A percentile compares a stretch with the other conserved stretches of the same genome.
Conservation (phyloP, 1,140 invertebrate species). For the Aradophagus sp. region DNA sequence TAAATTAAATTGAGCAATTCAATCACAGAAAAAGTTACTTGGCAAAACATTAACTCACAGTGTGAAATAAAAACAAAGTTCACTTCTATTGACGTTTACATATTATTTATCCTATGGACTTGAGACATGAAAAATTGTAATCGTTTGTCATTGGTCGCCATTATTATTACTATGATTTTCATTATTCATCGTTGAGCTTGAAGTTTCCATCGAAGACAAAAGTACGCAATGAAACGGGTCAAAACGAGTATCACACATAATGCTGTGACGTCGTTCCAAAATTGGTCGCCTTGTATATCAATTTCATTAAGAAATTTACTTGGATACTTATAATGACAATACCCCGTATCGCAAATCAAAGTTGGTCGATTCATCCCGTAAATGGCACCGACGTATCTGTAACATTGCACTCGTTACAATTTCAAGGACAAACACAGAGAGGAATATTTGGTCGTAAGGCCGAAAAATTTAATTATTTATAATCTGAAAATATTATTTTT, state of each 20-base stretch:
- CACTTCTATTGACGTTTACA: too few relatives aligned
- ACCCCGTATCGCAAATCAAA: slow-evolving; percentile 79
- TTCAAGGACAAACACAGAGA: too few relatives aligned
- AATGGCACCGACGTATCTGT: slow-evolving; percentile 81
- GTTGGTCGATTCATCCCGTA: slow-evolving; percentile 84
- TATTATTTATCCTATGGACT: too few relatives aligned
- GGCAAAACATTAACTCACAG: too few relatives aligned
- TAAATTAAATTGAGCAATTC: too few relatives aligned
- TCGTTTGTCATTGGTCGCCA: neutral
- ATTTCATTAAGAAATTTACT: slow-evolving; percentile 85
- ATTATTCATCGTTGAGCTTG: slow-evolving; percentile 78
- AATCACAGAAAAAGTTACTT: too few relatives aligned
- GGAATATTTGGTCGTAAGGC: too few relatives aligned
- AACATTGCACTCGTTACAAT: too few relatives aligned
- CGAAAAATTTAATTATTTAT: too few relatives aligned
- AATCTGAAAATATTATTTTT: too few relatives aligned
- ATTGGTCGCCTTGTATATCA: slow-evolving; percentile 85
- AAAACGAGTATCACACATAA: slow-evolving; percentile 82
- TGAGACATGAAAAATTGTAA: too few relatives aligned
- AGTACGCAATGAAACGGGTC: slow-evolving; percentile 83
- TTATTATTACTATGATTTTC: neutral
- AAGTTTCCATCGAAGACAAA: slow-evolving; percentile 88
- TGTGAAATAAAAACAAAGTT: too few relatives aligned
- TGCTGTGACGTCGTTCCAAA: slow-evolving; percentile 87
- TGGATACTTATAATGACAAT: slow-evolving; percentile 87